Percentiles rank a stretch among this genome's conserved stretches.
Conservation (phyloP, 2,797 vertebrate genomes). For the Poecile montanus region DNA sequence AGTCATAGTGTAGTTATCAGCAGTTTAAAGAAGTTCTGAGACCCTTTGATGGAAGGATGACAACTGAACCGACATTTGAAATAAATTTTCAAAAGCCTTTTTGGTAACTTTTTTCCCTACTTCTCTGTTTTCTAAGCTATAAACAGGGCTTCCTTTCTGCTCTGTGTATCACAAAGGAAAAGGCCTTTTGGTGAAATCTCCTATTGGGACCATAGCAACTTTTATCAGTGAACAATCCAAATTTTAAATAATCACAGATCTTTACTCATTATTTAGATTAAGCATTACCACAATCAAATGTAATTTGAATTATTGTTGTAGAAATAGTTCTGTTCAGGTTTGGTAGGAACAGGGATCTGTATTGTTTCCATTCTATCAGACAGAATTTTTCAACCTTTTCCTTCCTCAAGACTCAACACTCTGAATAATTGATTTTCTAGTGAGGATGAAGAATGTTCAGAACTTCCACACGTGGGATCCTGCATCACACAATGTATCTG, state of each 20-base stretch:
- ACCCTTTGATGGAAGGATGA: not conserved
- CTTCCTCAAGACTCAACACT: not conserved
- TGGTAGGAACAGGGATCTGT: not conserved
- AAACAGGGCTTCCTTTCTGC: not conserved
- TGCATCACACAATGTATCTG: not conserved
- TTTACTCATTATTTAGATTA: not conserved
- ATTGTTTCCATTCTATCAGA: not conserved
- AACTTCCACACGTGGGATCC: not conserved
- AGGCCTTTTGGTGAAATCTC: not conserved
- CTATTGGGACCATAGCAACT: not conserved
- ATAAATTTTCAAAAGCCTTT: not conserved
- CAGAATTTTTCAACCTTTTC: not conserved
- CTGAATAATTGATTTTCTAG: not conserved
- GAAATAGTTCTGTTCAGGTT: not conserved
- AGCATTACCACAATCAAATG: not conserved
- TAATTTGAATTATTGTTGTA: not conserved
- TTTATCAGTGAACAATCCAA: not conserved
- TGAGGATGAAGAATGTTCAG: not conserved
- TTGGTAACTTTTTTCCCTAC: not conserved
- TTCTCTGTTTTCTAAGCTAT: not conserved
- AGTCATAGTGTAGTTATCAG: not conserved
- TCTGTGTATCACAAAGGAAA: not conserved
- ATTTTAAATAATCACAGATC: not conserved
- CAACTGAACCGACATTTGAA: not conserved
- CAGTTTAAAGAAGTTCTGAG: not conserved